These are phyloP conservation scores for Acrocera orbiculus DNA, from an alignment of 2,888 invertebrate genomes.

Conservation along the genomic window DNA sequence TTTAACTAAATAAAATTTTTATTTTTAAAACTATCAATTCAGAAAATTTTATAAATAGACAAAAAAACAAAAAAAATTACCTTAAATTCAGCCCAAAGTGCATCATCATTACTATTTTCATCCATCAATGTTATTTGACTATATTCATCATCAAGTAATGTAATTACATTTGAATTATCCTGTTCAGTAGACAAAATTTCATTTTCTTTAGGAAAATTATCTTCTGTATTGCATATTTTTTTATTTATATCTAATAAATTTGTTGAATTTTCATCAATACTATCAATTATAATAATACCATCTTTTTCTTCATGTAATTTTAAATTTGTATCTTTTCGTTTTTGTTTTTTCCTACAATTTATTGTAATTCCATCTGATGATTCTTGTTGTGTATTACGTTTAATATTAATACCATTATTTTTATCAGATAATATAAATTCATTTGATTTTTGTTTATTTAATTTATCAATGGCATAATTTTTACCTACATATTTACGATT, in stretches of 20 bases:
- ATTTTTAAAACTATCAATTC: not conserved
- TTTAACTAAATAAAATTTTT: no score
- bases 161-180: no score
- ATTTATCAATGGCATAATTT: no score
- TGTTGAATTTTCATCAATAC: not conserved
- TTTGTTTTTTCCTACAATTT: conserved; percentile 5
- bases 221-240: not conserved
- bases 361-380: not conserved
- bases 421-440: no score
- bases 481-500: no score
- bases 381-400: no score
- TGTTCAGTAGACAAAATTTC: no score
- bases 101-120: conserved; percentile 8
- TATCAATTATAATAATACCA: not conserved
- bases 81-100: conserved; percentile 10
- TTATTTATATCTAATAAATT: not conserved
- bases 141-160: no score
- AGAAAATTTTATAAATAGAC: not conserved
- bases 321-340: conserved; percentile 4
- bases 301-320: conserved; percentile 1
- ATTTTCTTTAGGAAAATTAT: not conserved
- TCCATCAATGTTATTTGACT: conserved; percentile 6
- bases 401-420: no score
- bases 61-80: conserved; percentile 1
- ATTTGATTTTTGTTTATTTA: no score